Percentiles rank a stretch among this genome's conserved stretches.
Conservation (phyloP, 2,113 vertebrate genomes). For the Ovis canadensis region DNA sequence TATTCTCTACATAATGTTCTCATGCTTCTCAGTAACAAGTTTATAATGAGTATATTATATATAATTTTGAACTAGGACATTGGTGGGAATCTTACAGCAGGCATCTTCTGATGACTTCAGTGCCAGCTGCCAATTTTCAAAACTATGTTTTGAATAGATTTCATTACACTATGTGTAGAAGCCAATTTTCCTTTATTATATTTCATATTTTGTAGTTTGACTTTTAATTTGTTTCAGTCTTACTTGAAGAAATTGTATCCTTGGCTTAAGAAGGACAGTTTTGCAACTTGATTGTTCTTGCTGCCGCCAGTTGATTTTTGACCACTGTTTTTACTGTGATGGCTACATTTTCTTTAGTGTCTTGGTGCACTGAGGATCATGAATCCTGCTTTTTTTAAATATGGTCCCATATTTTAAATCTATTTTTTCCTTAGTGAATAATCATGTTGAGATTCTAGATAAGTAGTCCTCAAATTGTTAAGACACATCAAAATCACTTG, state of each 20-base stretch:
- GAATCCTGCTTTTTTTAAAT: neutral
- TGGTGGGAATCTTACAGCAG: conserved; percentile 44
- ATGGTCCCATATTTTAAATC: neutral
- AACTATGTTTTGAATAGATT: conserved; percentile 64
- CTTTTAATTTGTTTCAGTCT: conserved; percentile 39
- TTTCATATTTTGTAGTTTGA: conserved; percentile 45
- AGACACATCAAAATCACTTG: neutral
- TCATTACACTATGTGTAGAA: conserved; percentile 46
- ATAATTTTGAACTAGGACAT: conserved; percentile 47
- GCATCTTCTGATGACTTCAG: conserved; percentile 1
- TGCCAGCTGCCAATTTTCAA: conserved; percentile 54
- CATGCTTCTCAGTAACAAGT: conserved; percentile 58
- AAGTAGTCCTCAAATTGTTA: neutral
- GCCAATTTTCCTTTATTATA: conserved; percentile 49
- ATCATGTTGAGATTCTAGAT: neutral
- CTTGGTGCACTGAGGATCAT: neutral
- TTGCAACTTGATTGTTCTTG: neutral
- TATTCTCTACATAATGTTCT: conserved; percentile 43
- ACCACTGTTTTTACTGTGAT: neutral
- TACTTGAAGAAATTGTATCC: conserved; percentile 27
- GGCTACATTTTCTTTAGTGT: neutral
- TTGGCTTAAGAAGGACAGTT: conserved; percentile 13
- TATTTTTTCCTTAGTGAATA: neutral
- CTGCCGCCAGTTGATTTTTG: neutral
- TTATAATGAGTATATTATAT: conserved; percentile 42